These are phyloP conservation scores for Drosophila lini DNA, from an alignment of 1,140 invertebrate species.

Conservation along the genomic window DNA sequence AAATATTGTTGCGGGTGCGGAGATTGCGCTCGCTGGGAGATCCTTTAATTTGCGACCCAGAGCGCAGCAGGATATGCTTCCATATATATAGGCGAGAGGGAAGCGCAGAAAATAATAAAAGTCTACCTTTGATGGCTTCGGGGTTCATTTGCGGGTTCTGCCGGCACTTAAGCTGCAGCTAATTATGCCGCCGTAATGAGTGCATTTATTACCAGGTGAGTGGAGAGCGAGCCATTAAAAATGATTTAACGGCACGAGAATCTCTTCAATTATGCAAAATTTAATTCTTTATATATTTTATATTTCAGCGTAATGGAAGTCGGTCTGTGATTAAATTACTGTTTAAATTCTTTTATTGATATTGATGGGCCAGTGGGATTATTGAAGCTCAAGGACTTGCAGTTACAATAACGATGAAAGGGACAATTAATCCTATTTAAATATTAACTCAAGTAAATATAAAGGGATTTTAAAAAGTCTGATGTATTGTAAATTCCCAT, in stretches of 20 bases:
- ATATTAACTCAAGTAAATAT: not conserved
- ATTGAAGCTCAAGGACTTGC: constrained; percentile 7
- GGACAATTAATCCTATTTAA: constrained; percentile 8
- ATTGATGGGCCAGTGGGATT: constrained; percentile 9
- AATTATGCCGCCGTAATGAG: constrained; percentile 66
- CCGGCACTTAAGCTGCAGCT: constrained; percentile 61
- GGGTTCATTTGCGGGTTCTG: constrained; percentile 57
- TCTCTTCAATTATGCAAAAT: constrained; percentile 29
- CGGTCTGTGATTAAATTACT: constrained; percentile 16
- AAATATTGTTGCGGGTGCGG: constrained; percentile 52
- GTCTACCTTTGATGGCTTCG: constrained; percentile 58
- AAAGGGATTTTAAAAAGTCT: not conserved
- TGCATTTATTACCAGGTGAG: constrained; percentile 58
- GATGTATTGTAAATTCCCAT: not conserved
- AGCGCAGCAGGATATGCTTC: constrained; percentile 12
- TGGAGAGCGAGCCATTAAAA: constrained; percentile 41
- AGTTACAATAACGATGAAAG: not conserved
- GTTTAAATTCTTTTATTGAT: constrained; percentile 6
- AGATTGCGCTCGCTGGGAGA: constrained; percentile 26
- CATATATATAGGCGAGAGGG: not conserved
- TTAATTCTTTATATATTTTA: not conserved
- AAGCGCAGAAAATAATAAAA: constrained; percentile 20
- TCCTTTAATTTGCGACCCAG: constrained; percentile 50
- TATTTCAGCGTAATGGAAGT: not conserved
- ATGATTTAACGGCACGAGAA: constrained; percentile 38